phyloP scores from a whole-genome alignment of 2,797 vertebrate species.

The Gambusia yucatana region DNA sequence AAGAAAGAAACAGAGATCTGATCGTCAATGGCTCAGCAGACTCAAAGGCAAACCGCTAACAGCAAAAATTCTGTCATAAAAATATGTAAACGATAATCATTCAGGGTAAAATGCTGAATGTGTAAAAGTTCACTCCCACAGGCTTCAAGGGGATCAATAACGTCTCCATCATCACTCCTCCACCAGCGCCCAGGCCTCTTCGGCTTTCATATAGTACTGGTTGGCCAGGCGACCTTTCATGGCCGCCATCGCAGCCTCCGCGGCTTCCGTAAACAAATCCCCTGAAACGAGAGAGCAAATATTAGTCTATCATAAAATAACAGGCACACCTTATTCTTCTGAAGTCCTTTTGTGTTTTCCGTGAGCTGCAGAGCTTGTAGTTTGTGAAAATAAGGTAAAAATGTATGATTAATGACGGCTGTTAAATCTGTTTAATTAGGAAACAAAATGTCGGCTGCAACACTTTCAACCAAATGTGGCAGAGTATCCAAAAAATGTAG shows the following conservation, averaged over 20 bases:
- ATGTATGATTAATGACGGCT: neutral
- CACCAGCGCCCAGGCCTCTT: slow-evolving; percentile 93
- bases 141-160: slow-evolving; percentile 1
- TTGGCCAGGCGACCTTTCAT: slow-evolving; percentile 96
- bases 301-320: neutral
- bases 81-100: slow-evolving; percentile 68
- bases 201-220: slow-evolving; percentile 95
- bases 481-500: too few species aligned
- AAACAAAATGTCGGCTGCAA: neutral
- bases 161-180: slow-evolving; percentile 80
- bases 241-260: slow-evolving; percentile 92
- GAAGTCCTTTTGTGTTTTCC: neutral
- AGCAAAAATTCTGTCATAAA: slow-evolving; percentile 39
- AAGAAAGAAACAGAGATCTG: slow-evolving; percentile 8
- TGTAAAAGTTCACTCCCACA: neutral
- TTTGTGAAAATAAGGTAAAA: neutral
- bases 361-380: neutral
- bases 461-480: too few species aligned
- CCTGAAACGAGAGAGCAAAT: slow-evolving; percentile 73
- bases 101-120: slow-evolving; percentile 31
- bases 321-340: neutral
- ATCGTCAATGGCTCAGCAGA: slow-evolving; percentile 21
- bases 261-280: slow-evolving; percentile 94
- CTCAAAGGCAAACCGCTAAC: slow-evolving; percentile 30
- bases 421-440: neutral